Conservation (phyloP, 1,140 invertebrate genomes). For the Bombus vancouverensis region DNA sequence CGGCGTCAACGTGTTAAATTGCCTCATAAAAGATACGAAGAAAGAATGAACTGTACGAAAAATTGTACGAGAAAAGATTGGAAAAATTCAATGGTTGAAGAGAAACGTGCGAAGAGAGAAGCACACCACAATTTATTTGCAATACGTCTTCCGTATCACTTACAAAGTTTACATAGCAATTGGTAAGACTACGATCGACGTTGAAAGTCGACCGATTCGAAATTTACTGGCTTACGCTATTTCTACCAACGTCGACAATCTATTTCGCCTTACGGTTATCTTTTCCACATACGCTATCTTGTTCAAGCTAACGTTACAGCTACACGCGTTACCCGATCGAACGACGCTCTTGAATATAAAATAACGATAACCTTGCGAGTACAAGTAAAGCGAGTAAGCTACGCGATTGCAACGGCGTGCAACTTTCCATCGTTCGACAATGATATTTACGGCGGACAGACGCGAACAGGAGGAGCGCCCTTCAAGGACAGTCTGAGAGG, state of each 20-base stretch:
- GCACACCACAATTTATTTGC: neutral
- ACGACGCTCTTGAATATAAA: neutral
- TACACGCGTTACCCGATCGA: neutral
- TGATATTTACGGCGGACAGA: neutral
- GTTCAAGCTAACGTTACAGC: neutral
- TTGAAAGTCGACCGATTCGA: neutral
- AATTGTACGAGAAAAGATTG: too few relatives aligned
- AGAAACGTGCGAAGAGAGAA: neutral
- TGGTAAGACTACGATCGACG: neutral
- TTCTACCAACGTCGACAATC: neutral
- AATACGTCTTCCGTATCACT: too few relatives aligned
- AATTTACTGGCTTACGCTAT: neutral
- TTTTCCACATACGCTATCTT: neutral
- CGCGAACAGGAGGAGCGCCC: neutral
- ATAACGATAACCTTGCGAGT: neutral
- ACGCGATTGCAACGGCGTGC: neutral
- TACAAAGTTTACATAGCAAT: neutral
- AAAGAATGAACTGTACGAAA: neutral
- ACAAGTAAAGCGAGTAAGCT: neutral
- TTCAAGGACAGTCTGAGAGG: conserved; percentile 9
- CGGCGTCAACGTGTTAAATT: neutral
- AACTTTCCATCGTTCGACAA: neutral
- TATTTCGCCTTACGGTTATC: neutral
- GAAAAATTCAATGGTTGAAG: neutral
- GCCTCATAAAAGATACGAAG: neutral